Percentiles rank a stretch among this genome's conserved stretches.
Evolutionary conservation across 37 sponge, comb jelly and placozoan species (phyloP).

Genomic region (Trichoplax adhaerens): DNA sequence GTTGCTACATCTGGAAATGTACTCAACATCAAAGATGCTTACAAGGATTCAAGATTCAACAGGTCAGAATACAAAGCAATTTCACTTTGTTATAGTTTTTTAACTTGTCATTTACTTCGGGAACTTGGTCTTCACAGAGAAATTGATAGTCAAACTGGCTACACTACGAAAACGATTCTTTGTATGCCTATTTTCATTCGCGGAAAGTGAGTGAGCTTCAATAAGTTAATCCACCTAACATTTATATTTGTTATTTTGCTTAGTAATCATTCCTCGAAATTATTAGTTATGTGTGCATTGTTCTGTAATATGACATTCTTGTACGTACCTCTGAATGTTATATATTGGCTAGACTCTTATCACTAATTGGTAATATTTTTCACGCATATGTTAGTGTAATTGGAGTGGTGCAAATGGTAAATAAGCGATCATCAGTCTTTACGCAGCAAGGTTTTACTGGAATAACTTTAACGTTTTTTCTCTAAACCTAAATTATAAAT

Average conservation of each 20-base stretch:
- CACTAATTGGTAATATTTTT: not conserved
- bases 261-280: no score
- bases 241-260: no score
- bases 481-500: no score
- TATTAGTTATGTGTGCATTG: no score
- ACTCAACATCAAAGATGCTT: slow-evolving; percentile 12
- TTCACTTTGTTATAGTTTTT: not conserved
- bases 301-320: no score
- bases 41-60: not conserved
- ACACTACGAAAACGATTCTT: slow-evolving; percentile 24
- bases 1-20: slow-evolving; percentile 18
- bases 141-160: slow-evolving; percentile 39
- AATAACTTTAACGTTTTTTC: no score
- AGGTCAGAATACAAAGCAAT: no score
- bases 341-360: not conserved
- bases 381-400: slow-evolving; percentile 14
- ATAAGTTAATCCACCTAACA: not conserved
- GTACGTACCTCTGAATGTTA: not conserved
- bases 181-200: slow-evolving; percentile 37
- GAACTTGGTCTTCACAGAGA: slow-evolving; percentile 5
- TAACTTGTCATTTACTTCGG: not conserved
- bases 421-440: slow-evolving; percentile 13
- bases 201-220: slow-evolving; percentile 21
- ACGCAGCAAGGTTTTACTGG: no score
- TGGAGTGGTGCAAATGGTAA: slow-evolving; percentile 35